Conservation (phyloP, 2,888 invertebrate genomes). For the Apodemia mormo region DNA sequence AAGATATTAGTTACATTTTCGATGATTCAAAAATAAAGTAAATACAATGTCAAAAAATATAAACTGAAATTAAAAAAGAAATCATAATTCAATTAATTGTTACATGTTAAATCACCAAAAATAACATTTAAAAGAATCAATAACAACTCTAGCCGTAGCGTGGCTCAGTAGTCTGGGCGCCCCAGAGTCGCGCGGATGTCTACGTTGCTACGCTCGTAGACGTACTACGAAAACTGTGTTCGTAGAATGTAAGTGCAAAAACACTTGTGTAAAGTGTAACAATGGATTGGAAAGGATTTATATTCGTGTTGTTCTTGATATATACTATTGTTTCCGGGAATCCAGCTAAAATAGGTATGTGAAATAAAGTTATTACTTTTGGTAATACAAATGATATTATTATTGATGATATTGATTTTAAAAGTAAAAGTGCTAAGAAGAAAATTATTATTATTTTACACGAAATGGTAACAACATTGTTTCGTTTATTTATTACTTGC, state of each 20-base stretch:
- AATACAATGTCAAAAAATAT: neutral
- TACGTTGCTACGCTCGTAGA: constrained; percentile 41
- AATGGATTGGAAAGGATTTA: constrained; percentile 60
- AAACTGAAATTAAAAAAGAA: neutral
- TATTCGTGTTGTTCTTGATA: constrained; percentile 44
- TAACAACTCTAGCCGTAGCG: constrained; percentile 59
- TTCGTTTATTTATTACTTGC: no score
- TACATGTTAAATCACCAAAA: constrained; percentile 72
- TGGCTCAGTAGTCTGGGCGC: constrained; percentile 69
- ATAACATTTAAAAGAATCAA: constrained; percentile 81
- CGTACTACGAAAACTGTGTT: constrained; percentile 35
- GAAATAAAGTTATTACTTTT: neutral
- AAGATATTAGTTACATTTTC: no score
- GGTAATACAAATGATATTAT: neutral
- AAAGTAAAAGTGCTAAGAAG: neutral
- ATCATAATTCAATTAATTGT: constrained; percentile 36
- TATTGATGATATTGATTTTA: neutral
- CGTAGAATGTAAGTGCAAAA: constrained; percentile 33
- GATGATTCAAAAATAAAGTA: no score
- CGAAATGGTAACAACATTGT: neutral
- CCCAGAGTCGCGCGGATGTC: constrained; percentile 57
- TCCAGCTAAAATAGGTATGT: constrained; percentile 78
- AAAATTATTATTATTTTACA: neutral
- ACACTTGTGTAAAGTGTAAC: constrained; percentile 41
- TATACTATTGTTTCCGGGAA: constrained; percentile 56